These are phyloP conservation scores for Sebastes hopkinsi DNA, from an alignment of 2,797 vertebrate genomes.

Conservation along the genomic window DNA sequence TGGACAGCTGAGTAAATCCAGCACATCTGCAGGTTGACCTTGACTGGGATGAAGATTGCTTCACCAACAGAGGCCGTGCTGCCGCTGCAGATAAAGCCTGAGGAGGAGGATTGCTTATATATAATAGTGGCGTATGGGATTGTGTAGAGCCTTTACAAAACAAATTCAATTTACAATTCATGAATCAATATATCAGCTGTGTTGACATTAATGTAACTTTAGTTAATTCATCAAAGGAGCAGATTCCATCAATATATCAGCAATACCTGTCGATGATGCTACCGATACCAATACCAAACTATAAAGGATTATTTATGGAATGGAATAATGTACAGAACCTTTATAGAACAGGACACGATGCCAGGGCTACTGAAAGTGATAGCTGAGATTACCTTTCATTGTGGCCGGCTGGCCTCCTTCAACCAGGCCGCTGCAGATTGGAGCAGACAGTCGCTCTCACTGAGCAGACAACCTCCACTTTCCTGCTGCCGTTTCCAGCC, in stretches of 20 bases:
- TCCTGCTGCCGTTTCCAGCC: conserved; percentile 78
- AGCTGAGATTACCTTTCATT: conserved; percentile 87
- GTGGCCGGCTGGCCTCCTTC: conserved; percentile 76
- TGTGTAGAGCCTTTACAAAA: no score
- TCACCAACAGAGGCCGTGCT: conserved; percentile 24
- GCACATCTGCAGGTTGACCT: conserved; percentile 58
- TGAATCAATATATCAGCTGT: no score
- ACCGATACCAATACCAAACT: no score
- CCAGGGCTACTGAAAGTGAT: conserved; percentile 84
- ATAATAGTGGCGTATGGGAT: no score
- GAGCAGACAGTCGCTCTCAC: conserved; percentile 82
- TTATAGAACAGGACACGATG: neutral
- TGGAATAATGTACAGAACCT: no score
- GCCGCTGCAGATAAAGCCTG: conserved; percentile 32
- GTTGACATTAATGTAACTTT: no score
- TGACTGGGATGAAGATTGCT: conserved; percentile 45
- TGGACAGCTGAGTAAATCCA: conserved; percentile 43
- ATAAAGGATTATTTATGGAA: no score
- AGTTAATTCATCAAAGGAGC: no score
- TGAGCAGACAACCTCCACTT: conserved; percentile 72
- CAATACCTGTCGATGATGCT: no score
- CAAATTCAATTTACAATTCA: no score
- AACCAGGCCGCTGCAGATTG: conserved; percentile 30
- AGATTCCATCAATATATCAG: no score
- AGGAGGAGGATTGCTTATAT: conserved; percentile 10